Base-by-base conservation (phyloP, 2,888 invertebrate species). In the Lysandra coridon region DNA sequence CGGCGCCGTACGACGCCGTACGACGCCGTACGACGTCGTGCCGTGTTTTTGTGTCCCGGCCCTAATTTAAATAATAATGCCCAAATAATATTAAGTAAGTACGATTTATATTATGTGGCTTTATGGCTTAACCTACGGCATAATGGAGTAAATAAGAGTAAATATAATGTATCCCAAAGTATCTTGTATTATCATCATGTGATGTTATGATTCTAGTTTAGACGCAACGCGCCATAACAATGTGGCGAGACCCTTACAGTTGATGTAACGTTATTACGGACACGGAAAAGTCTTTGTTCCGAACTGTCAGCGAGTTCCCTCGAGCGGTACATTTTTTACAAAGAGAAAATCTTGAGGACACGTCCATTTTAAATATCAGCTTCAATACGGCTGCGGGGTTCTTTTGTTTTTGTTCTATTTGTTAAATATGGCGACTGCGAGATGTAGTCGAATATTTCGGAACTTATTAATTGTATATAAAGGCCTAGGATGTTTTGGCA, bases 291-390 rank as follows among this genome's bases (percentile, higher is more conserved):
- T 53, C 76, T 76, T 76, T 76, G 76, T 76, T 76, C 57, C 17
- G 64, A 75, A 76, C 53, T 76, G 76, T 76, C 76, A 57, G 44
- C 1, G 23, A 53, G 30, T 30, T 57, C 30, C 76, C 76, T 30
- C 57, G 53, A 33, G 76, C 76, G 76, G 30, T 17, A 76, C 76
- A 76, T 76, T 76, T 53, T 76, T 76, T 76, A 76, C 53, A 76
- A 76, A 74, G 74, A 44, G 76, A 33, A 76, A 57, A 76, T 76
- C 57, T 23, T 53, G 6, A 14, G 75, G 75, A 49, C 44, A 64
- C 64, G 30, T 64, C 64, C 69, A 37, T 69, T 69, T 69, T 69
- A 69, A 69, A 69, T 69, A 17, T 69, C 69, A 23, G 23, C 23
- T 33, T 69, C 69, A 69, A 69, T 69, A 69, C 6, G 7, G 33